Conservation (phyloP, 2,888 invertebrate species). For the Actias luna region DNA sequence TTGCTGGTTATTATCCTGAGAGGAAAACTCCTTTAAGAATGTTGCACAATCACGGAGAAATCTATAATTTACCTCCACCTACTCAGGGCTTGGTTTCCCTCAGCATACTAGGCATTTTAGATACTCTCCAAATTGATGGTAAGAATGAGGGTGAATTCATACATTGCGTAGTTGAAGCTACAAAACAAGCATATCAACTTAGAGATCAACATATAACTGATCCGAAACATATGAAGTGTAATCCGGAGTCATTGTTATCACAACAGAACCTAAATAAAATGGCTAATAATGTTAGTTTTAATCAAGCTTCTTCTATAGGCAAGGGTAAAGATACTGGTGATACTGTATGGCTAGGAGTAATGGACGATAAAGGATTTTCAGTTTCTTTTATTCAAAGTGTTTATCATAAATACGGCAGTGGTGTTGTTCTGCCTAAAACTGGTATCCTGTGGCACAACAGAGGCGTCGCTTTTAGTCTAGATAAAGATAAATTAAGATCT, state of each 20-base stretch:
- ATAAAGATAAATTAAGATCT: slow-evolving; percentile 47
- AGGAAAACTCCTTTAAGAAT: slow-evolving; percentile 58
- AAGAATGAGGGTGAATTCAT: slow-evolving; percentile 62
- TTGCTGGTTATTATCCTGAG: slow-evolving; percentile 54
- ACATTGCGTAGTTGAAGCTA: slow-evolving; percentile 66
- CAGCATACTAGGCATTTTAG: slow-evolving; percentile 61
- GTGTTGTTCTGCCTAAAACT: slow-evolving; percentile 61
- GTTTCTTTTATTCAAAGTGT: slow-evolving; percentile 73
- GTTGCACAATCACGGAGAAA: slow-evolving; percentile 54
- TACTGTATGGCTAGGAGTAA: slow-evolving; percentile 71
- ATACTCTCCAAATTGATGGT: slow-evolving; percentile 58
- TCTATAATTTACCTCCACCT: slow-evolving; percentile 69
- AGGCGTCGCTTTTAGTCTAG: slow-evolving; percentile 55
- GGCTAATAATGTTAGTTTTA: slow-evolving; percentile 48
- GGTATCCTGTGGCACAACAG: slow-evolving; percentile 73
- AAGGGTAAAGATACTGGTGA: slow-evolving; percentile 61
- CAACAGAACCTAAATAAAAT: slow-evolving; percentile 47
- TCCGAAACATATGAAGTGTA: slow-evolving; percentile 57
- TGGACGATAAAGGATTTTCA: slow-evolving; percentile 70
- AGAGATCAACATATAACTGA: slow-evolving; percentile 58
- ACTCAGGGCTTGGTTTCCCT: slow-evolving; percentile 70
- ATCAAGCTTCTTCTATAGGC: slow-evolving; percentile 39
- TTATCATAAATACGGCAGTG: slow-evolving; percentile 64
- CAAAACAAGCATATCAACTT: slow-evolving; percentile 43
- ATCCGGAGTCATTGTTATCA: slow-evolving; percentile 51